Evolutionary conservation across 2,888 invertebrate species (phyloP), one percentile per base, ranked within the genome.

Genomic region (Ochlodes sylvanus): DNA sequence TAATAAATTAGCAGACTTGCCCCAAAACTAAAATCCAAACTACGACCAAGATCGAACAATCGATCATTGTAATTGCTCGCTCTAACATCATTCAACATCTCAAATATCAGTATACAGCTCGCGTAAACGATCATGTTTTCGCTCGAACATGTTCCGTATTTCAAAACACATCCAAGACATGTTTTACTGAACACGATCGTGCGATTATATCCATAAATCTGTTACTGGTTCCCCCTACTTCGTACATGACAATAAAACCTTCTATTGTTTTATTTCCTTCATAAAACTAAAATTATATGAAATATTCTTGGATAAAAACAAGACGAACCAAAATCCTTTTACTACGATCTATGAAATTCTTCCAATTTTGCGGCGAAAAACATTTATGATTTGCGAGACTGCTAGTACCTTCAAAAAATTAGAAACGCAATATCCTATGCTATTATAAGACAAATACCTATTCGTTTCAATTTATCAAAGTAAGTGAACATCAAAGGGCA

Each of bases 231-330:
- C 47, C 47, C 57, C 58, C 54, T 58, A 61, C 54, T 44, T 55
- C 55, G 55, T 55, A 67, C 60, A 61, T 66, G 52, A 60, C 66
- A 61, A 61, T 61, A 67, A 61, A 67, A 54, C 66, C 66, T 66
- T 66, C 32, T 55, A 54, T 44, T 60, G 60, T 67, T 67, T 67
- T 67, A 61, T 67, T 47, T 67, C 19, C 60, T 44, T 61, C 66
- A 44, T 67, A 61, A 61, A 67, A 54, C 54, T 61, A 44, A 61
- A 60, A 19, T 60, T 55, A 54, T 52, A 19, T 34, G 17, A 42
- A 54, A 55, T 67, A 55, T 67, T 67, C 44, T 61, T 54, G 54
- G 54, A 57, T 58, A 52, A 65, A 50, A 65, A 50, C 27, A 44
- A 19, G 50, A 52, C 41, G 42, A 21, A 58, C 50, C 55, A 21